These are phyloP conservation scores for Oxyruncus cristatus DNA, from an alignment of 2,113 vertebrate genomes.

Conservation along the genomic window DNA sequence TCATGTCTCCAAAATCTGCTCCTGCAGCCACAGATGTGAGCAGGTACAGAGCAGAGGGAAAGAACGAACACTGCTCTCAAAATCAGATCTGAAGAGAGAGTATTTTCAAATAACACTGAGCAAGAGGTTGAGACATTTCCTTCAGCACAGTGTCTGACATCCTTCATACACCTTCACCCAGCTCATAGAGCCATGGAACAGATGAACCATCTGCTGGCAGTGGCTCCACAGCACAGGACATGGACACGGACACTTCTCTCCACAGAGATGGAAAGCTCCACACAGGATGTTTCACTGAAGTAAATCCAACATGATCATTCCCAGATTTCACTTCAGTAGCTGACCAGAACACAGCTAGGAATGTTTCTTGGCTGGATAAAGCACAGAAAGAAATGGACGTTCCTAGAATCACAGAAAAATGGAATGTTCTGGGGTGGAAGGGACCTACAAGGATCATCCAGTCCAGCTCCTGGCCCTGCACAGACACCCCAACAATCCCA, in stretches of 20 bases:
- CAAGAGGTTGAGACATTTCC: not conserved
- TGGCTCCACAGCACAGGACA: not conserved
- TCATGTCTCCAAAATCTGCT: not conserved
- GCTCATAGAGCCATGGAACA: not conserved
- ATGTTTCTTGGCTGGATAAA: not conserved
- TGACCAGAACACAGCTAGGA: not conserved
- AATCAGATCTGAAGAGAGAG: not conserved
- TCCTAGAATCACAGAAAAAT: not conserved
- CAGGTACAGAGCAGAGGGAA: not conserved
- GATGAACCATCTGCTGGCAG: not conserved
- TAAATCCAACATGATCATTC: not conserved
- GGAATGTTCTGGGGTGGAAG: not conserved
- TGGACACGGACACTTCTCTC: accelerated
- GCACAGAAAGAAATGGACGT: not conserved
- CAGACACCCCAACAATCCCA: not conserved
- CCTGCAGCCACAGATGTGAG: not conserved
- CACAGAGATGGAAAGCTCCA: not conserved
- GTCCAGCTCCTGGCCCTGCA: not conserved
- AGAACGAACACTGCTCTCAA: not conserved
- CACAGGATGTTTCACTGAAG: not conserved
- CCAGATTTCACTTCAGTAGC: not conserved
- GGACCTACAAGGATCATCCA: not conserved
- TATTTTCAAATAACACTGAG: not conserved
- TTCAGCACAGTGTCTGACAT: not conserved
- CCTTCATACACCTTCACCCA: not conserved